Percentiles rank a stretch among this genome's conserved stretches.
Conservation (phyloP, 2,797 vertebrate species). For the Taenioides sp. region DNA sequence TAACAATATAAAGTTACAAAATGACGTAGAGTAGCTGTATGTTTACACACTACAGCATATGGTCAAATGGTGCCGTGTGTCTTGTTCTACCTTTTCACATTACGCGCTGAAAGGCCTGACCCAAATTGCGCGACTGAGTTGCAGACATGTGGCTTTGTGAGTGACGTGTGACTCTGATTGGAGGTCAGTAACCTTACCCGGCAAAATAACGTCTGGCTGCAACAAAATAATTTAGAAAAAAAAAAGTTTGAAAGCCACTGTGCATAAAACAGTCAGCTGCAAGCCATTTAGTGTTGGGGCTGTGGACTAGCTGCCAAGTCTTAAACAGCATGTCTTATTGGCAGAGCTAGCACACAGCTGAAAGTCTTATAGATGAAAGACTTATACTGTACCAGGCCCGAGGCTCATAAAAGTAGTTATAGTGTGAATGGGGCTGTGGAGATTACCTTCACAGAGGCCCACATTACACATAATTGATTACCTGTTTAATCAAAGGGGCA, state of each 20-base stretch:
- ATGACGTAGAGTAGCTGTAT: no score
- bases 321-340: constrained; percentile 69
- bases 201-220: constrained; percentile 47
- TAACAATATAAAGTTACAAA: no score
- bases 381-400: constrained; percentile 49
- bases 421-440: constrained; percentile 51
- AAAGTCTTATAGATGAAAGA: constrained; percentile 69
- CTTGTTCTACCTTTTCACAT: neutral
- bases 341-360: constrained; percentile 60
- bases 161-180: constrained; percentile 27
- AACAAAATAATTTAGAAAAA: constrained; percentile 47
- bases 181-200: constrained; percentile 39
- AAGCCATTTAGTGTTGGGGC: constrained; percentile 66
- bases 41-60: no score
- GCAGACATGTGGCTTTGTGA: constrained; percentile 11
- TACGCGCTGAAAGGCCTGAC: neutral
- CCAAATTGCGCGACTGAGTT: constrained; percentile 19
- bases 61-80: neutral
- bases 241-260: constrained; percentile 56
- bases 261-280: constrained; percentile 62
- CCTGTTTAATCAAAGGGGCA: constrained; percentile 37
- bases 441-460: constrained; percentile 55
- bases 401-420: constrained; percentile 60
- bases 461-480: constrained; percentile 55
- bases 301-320: constrained; percentile 60